Base-by-base conservation (phyloP, 2,888 invertebrate genomes). In the Zeuzera pyrina region DNA sequence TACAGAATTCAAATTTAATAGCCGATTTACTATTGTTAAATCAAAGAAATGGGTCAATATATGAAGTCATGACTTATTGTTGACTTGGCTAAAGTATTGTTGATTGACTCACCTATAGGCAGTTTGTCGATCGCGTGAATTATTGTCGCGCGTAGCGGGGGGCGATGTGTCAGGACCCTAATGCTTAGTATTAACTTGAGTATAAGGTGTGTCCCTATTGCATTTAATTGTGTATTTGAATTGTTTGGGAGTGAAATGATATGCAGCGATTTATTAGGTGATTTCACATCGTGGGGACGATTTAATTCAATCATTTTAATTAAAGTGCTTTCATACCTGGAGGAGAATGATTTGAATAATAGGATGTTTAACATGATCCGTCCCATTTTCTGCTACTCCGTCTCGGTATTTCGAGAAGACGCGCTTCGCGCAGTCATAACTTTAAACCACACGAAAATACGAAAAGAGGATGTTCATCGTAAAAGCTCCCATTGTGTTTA, bases 41-140 rank as follows among this genome's bases (percentile, higher is more conserved):
- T 72, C 62, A 70, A 76, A 78, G 77, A 78, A 81, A 79, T 71
- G 59, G 78, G 79, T 81, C 81, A 81, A 79, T 79, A 77, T 59
- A 52, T 52, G 63, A 66, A 72, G 60, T 64, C 64, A 58, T 59
- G 12, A 4, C 5, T 19, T 6, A 19, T 6, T 19, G 19, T 8
- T 19, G 5, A 8, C n/a, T 19, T 6, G 15, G 7, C 61, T 53
- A 65, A 60, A 61, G 62, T 60, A 52, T 47, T 47, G 62, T 79
- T 79, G 78, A 79, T 76, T 69, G 74, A 71, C 76, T 64, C 71
- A 62, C 61, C 70, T 78, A 79, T 81, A 79, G 76, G 78, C 78
- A 77, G 66, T 74, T 68, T 77, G 71, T 81, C 79, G 77, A 81
- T 81, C 66, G 56, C 43, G 42, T 47, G 51, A 38, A 57, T 28